Evolutionary conservation across 2,888 invertebrate species (phyloP), one percentile per base, ranked within the genome.

Genomic region (Rhingia campestris): DNA sequence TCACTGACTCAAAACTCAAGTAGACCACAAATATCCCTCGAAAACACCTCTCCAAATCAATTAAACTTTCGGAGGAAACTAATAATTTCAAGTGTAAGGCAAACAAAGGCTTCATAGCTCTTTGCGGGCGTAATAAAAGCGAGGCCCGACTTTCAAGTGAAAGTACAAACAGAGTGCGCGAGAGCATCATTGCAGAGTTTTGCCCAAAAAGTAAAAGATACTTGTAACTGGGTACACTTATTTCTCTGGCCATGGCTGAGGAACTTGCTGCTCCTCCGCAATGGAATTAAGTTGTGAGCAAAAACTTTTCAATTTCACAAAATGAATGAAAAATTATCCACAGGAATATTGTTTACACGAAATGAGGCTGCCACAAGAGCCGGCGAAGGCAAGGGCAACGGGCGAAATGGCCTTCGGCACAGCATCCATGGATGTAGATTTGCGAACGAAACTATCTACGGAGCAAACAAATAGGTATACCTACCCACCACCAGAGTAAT

Each of bases 61-160:
- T 89, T 89, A 89, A 89, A 89, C 89, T 89, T 89, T 89, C 84
- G 86, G 35, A 3, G 12, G 5, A 88, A 89, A 88, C 88, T 88
- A 89, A 89, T 89, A 89, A 88, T 89, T 88, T 88, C 87, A 88
- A 89, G 89, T 89, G 89, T 88, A 87, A 88, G 87, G 87, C 88
- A 89, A 89, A 89, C 88, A 33, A 66, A 66, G 41, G 53, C 41
- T 5, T 58, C 14, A 43, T 33, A 49, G 47, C 14, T 7, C n/a
- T 56, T 22, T 37, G 5, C 33, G 14, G 33, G 6, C 9, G 30
- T n/a, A 30, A n/a, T 33, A 32, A 51, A n/a, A 41, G 10, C 39
- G 41, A 37, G 22, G 37, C 37, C 33, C 37, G 14, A 56, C 30
- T 49, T 49, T 49, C 49, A 10, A 41, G 41, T 58, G 58, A 58